Evolutionary conservation across 2,888 invertebrate species (phyloP).

Genomic region (Diadegma fenestrale): DNA sequence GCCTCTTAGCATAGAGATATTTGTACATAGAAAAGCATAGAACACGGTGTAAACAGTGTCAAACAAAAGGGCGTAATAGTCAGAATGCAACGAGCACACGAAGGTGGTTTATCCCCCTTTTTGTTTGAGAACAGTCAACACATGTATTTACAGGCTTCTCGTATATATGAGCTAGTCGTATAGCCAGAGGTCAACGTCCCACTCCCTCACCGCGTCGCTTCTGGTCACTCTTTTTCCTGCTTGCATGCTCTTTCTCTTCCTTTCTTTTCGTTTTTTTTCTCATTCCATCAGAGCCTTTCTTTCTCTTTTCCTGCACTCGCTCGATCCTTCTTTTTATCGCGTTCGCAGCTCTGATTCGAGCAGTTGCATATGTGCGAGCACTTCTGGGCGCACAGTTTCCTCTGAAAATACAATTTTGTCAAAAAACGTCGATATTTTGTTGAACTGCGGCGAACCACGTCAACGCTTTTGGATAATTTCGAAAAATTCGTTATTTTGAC

Average conservation of each 20-base stretch:
- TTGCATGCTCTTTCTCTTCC: neutral
- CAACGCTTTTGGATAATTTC: no score
- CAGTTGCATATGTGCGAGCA: constrained; percentile 75
- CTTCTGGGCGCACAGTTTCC: constrained; percentile 74
- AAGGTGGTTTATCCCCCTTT: constrained; percentile 21
- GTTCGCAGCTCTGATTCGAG: constrained; percentile 60
- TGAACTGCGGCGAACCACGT: no score
- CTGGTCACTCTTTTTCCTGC: constrained; percentile 59
- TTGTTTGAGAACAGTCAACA: constrained; percentile 26
- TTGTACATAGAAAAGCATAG: neutral
- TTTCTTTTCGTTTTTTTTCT: constrained; percentile 48
- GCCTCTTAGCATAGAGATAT: neutral
- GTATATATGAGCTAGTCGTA: constrained; percentile 56
- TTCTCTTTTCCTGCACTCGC: constrained; percentile 51
- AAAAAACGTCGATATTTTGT: no score
- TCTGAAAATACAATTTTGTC: no score
- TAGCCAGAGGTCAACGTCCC: constrained; percentile 71
- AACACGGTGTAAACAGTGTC: neutral
- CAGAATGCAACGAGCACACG: neutral
- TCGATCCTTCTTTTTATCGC: constrained; percentile 40
- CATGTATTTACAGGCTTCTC: constrained; percentile 36
- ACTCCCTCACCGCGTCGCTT: constrained; percentile 70
- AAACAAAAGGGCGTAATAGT: constrained; percentile 14
- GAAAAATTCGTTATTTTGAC: no score
- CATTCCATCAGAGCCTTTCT: neutral